Evolutionary conservation across 2,888 invertebrate species (phyloP).

Genomic region (Stegana nigrithorax): DNA sequence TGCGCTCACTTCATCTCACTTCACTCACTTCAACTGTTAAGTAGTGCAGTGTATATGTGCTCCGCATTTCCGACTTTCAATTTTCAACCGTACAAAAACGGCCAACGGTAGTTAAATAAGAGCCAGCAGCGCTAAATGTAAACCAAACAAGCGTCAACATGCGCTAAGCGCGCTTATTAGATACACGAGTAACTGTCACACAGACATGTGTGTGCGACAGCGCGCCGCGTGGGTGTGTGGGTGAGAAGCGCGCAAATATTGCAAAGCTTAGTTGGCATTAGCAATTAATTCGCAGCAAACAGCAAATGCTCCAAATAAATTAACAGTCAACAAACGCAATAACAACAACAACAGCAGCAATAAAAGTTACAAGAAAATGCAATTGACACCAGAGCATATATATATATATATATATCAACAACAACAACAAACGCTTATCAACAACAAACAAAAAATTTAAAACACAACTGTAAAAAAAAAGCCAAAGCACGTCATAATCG

Average conservation of each 20-base stretch:
- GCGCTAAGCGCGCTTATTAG: background rate
- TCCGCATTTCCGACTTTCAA: too few relatives aligned
- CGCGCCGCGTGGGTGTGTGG: slow-evolving; percentile 27
- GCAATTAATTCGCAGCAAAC: slow-evolving; percentile 59
- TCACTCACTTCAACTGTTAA: too few relatives aligned
- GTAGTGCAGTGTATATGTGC: too few relatives aligned
- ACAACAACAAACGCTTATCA: background rate
- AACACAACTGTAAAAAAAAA: background rate
- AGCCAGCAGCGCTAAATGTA: background rate
- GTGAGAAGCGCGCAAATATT: slow-evolving; percentile 44
- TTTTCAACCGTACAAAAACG: slow-evolving; percentile 6
- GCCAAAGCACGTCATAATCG: background rate
- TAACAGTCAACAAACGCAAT: slow-evolving; percentile 40
- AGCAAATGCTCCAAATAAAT: slow-evolving; percentile 62
- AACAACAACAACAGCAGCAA: slow-evolving; percentile 27
- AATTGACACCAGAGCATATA: slow-evolving; percentile 8
- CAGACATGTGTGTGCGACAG: slow-evolving; percentile 17
- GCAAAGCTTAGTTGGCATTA: slow-evolving; percentile 54
- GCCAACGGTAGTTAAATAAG: background rate
- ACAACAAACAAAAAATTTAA: background rate
- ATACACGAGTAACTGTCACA: slow-evolving; percentile 2
- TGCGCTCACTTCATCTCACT: too few relatives aligned
- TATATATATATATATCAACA: background rate
- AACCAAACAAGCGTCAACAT: slow-evolving; percentile 2
- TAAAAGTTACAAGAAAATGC: slow-evolving; percentile 21